These are phyloP conservation scores for Tragelaphus oryx DNA, from an alignment of 2,797 vertebrate species.

Conservation along the genomic window DNA sequence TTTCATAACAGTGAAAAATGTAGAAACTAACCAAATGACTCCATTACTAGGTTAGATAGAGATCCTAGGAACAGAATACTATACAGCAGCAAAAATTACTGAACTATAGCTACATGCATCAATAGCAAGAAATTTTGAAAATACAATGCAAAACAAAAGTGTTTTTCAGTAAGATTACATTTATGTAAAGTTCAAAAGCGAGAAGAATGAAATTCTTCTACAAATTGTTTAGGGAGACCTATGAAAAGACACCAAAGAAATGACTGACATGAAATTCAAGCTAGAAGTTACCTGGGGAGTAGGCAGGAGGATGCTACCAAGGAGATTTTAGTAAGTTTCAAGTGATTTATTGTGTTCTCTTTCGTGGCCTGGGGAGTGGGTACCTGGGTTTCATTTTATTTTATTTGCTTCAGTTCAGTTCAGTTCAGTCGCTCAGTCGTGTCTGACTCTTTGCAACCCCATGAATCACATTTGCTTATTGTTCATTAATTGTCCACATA, in stretches of 20 bases:
- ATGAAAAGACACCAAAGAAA: not conserved
- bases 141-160: not conserved
- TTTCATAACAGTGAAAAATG: not conserved
- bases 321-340: not conserved
- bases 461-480: not conserved
- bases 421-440: too few relatives aligned
- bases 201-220: not conserved
- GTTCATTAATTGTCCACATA: not conserved
- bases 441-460: too few relatives aligned
- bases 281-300: not conserved
- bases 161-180: not conserved
- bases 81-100: not conserved
- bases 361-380: not conserved
- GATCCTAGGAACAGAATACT: not conserved
- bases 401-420: not conserved
- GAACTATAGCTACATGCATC: not conserved
- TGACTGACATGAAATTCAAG: not conserved
- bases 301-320: rapidly evolving
- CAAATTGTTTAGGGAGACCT: not conserved
- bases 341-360: not conserved
- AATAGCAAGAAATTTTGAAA: not conserved
- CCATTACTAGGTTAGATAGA: not conserved
- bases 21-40: not conserved
- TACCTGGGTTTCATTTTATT: not conserved
- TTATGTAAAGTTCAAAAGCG: not conserved